Evolutionary conservation across 1,140 invertebrate species (phyloP), one percentile per base, ranked within the genome.

Genomic region (Zaprionus camerounensis): DNA sequence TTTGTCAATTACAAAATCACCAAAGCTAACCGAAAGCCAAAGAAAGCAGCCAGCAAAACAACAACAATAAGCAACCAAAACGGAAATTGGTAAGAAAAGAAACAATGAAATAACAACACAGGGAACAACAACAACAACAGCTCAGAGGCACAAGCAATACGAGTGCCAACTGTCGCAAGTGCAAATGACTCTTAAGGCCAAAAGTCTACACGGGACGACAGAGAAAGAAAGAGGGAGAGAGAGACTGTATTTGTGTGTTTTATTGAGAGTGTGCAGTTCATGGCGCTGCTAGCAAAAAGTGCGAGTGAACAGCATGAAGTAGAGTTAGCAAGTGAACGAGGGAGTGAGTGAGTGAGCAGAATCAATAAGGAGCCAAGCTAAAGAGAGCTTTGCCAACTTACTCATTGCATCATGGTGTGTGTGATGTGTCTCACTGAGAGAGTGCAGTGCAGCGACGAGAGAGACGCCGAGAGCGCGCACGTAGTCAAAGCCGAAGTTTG

Each of bases 1-100:
- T 51, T 51, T 51, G 81, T 86, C 82, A 85, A 85, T 83, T 87
- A 80, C 80, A 85, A 80, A 86, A 83, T 87, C 83, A 66, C 51
- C 77, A 69, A 74, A 81, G 68, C 55, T 64, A 76, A 81, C 55
- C 57, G 46, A 78, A 80, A 81, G 71, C 34, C 61, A 62, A 73
- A 61, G 84, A 88, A 88, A 74, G 71, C 78, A 56, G 38, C 46
- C 58, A 69, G 63, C 71, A 70, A 58, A 67, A 57, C 62, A 71
- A 73, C 58, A 20, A 22, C 57, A 58, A 63, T 67, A 65, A 63
- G 72, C 65, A 84, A 58, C 57, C 81, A 53, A 90, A 90, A 90
- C 84, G 84, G 84, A 88, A 88, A 88, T 88, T 81, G 84, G 85
- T 84, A 88, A 88, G 81, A 88, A 76, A 71, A 73, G 46, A 78